A percentile compares a stretch with the other conserved stretches of the same genome.
Evolutionary conservation across 2,113 vertebrate genomes (phyloP).

Genomic region (Raja brachyura): DNA sequence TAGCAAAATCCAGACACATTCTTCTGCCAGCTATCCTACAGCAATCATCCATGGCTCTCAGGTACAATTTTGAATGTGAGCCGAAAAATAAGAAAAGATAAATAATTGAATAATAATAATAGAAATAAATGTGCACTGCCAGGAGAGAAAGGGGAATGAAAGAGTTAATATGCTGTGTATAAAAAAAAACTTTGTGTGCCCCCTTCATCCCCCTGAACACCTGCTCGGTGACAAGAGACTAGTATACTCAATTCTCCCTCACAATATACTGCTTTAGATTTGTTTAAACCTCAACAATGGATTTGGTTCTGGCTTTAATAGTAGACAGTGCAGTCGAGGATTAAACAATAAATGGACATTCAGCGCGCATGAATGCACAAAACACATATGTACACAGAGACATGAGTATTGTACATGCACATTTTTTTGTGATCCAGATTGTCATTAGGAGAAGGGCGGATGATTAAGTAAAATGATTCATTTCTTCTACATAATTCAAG

Average conservation of each 20-base stretch:
- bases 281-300: not conserved
- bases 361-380: not conserved
- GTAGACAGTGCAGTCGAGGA: not conserved
- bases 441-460: not conserved
- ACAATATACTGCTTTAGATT: not conserved
- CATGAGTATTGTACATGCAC: not conserved
- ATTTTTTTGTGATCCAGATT: not conserved
- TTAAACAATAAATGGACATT: constrained; percentile 1
- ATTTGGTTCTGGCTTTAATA: constrained; percentile 33
- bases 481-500: constrained; percentile 5
- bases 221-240: constrained; percentile 11
- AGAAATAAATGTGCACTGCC: not conserved
- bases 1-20: not conserved
- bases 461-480: constrained; percentile 9
- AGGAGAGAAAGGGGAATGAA: not conserved
- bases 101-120: not conserved
- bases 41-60: not conserved
- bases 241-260: constrained; percentile 4
- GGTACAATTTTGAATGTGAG: not conserved
- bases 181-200: constrained; percentile 13
- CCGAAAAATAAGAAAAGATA: not conserved
- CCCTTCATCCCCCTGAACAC: constrained; percentile 25
- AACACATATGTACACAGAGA: not conserved
- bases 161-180: not conserved
- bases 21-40: not conserved